Evolutionary conservation across 2,797 vertebrate genomes (phyloP), one percentile per base, ranked within the genome.

Genomic region (Rhynchonycteris naso): DNA sequence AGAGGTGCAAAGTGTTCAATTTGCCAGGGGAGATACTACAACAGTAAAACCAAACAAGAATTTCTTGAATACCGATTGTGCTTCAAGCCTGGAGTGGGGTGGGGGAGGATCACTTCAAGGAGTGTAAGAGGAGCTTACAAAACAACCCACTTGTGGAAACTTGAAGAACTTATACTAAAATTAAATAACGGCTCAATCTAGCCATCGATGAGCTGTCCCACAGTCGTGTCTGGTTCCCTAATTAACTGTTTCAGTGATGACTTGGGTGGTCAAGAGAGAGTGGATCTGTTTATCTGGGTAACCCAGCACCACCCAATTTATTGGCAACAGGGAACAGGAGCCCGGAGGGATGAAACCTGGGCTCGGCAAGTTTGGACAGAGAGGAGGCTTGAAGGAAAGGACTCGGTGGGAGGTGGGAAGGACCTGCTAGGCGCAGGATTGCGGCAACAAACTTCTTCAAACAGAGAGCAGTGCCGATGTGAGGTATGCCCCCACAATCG

Each of bases 111-210:
- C 24, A 21, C 71, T 78, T 69, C n/a, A 12, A 35, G 83, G 15
- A 10, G 28, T 4, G 0, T 9, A 26, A 54, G 65, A 86, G 47
- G 78, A 90, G 18, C 81, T 90, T 74, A 24, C 88, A 33, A 74
- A 96, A 94, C 82, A 90, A 22, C 28, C n/a, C 69, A 38, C 95
- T 19, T 75, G 87, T 90, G 94, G 66, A 86, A 76, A 80, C 79
- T 50, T 91, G 88, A 91, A 89, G 47, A 52, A 71, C 43, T 3
- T 24, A 82, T 12, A 26, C 38, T 56, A 79, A 79, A 68, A 33
- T 84, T 33, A 63, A 63, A 89, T 50, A n/a, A 68, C 0, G 5
- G 85, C 72, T 92, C 58, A 0, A 3, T 10, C 24, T 2, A 61
- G 84, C 43, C 54, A 43, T 68, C 33, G 59, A 81, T 1, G 24